These are phyloP conservation scores for Hyalella azteca DNA, from an alignment of 2,888 invertebrate genomes.

Conservation along the genomic window DNA sequence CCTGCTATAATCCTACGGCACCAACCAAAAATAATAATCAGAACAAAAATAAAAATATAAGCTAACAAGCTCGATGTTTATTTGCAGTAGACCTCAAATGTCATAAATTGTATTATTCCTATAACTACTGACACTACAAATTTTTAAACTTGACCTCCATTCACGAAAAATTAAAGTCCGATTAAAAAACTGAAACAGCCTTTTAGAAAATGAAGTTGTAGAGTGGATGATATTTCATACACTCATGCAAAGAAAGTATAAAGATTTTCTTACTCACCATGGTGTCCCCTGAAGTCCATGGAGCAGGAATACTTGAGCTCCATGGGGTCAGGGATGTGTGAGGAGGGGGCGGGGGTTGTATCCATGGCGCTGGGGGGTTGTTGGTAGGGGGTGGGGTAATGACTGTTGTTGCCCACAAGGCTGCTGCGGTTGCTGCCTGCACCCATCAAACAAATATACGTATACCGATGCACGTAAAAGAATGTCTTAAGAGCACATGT, in stretches of 20 bases:
- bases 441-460: slow-evolving; percentile 21
- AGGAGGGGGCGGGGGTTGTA: slow-evolving; percentile 63
- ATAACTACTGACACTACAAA: too few species aligned
- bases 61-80: too few species aligned
- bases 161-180: too few species aligned
- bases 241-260: not conserved
- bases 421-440: slow-evolving; percentile 39
- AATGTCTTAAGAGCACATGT: too few species aligned
- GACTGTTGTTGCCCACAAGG: slow-evolving; percentile 51
- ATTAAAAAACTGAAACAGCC: not conserved
- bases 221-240: not conserved
- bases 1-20: too few species aligned
- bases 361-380: slow-evolving; percentile 62
- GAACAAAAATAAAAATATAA: too few species aligned
- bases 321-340: slow-evolving; percentile 67
- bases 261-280: not conserved
- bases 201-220: not conserved
- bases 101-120: too few species aligned
- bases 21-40: too few species aligned
- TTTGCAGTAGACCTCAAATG: too few species aligned
- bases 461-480: too few species aligned
- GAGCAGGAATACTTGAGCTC: slow-evolving; percentile 76
- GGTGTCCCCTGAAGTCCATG: slow-evolving; percentile 68
- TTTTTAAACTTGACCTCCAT: too few species aligned
- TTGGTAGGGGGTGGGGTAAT: slow-evolving; percentile 55